Conservation (phyloP, 2,888 invertebrate species). For the Xestoiulus laeticollis region DNA sequence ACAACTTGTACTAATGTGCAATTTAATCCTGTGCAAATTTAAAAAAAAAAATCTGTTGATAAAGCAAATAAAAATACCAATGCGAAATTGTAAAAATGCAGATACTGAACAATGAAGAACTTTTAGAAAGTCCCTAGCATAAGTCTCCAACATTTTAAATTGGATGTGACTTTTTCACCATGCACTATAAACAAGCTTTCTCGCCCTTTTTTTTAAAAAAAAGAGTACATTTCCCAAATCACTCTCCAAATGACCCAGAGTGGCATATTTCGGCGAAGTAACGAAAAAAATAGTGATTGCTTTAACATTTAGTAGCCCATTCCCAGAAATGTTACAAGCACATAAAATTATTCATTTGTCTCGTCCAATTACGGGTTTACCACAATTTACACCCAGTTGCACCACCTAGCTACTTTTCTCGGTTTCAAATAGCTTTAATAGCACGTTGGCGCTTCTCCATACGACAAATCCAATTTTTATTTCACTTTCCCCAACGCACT, state of each 20-base stretch:
- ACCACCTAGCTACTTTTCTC: neutral
- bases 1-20: no score
- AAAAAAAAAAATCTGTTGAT: no score
- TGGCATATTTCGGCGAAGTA: neutral
- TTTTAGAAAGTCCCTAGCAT: neutral
- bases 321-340: neutral
- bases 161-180: neutral
- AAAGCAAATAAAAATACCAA: no score
- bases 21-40: no score
- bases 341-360: constrained; percentile 42
- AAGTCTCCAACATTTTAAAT: neutral
- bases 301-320: constrained; percentile 38
- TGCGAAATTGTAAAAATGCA: no score
- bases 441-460: neutral
- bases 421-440: neutral
- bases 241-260: neutral
- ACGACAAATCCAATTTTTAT: constrained; percentile 1
- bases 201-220: neutral
- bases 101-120: neutral
- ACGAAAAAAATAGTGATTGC: constrained; percentile 20
- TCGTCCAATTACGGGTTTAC: neutral
- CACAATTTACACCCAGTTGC: constrained; percentile 4
- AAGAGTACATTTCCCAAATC: neutral
- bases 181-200: neutral
- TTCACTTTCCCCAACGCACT: neutral